These are phyloP conservation scores for Haemorhous mexicanus DNA, from an alignment of 2,113 vertebrate genomes.

Conservation along the genomic window DNA sequence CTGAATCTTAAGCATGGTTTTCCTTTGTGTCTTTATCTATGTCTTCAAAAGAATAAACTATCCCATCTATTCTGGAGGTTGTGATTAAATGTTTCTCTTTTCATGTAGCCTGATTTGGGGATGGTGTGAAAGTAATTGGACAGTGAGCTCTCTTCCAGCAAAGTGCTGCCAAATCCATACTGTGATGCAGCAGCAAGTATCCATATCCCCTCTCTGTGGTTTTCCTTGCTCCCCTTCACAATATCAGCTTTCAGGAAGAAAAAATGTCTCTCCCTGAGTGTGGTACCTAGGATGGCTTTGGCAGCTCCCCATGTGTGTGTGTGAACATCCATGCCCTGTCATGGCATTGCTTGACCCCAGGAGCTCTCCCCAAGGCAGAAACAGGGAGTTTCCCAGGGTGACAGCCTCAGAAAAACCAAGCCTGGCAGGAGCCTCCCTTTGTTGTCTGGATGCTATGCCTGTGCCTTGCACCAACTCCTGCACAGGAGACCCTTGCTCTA, in stretches of 20 bases:
- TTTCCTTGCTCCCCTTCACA: neutral
- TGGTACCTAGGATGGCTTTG: neutral
- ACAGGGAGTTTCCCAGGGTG: neutral
- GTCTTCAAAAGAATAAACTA: neutral
- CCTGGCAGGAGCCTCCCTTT: neutral
- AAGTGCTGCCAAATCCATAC: neutral
- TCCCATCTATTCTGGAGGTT: neutral
- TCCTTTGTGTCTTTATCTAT: neutral
- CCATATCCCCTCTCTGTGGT: neutral
- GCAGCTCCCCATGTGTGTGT: rapidly evolving
- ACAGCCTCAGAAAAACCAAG: neutral
- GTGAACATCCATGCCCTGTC: neutral
- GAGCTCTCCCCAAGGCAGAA: neutral
- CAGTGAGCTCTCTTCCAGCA: neutral
- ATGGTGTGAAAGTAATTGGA: neutral
- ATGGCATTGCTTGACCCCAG: neutral
- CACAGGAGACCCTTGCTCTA: neutral
- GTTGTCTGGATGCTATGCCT: neutral
- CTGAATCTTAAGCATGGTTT: neutral
- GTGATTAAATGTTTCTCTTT: neutral
- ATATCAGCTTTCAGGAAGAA: neutral
- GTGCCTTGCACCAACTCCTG: rapidly evolving
- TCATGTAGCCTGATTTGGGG: neutral
- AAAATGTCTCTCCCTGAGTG: rapidly evolving
- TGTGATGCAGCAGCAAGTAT: neutral